Evolutionary conservation across 1,140 invertebrate species (phyloP), one percentile per base, ranked within the genome.

Genomic region (Cydia fagiglandana): DNA sequence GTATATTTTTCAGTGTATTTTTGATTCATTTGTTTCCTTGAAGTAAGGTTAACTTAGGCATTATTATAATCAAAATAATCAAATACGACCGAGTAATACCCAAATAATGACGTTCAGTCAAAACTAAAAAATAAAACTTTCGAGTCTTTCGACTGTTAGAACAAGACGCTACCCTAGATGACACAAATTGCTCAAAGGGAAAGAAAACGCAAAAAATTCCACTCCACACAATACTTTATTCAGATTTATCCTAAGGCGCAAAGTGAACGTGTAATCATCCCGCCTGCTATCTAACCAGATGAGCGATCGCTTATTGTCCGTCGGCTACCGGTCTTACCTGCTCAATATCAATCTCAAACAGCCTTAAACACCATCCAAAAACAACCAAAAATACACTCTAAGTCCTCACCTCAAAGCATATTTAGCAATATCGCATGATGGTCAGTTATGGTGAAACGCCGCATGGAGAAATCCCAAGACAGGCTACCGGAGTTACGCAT

Each of bases 241-340:
- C 85, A 84, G 84, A 86, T 86, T 77, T 87, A 84, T 86, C 88
- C 86, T 84, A 80, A 84, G 87, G 88, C 86, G 81, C 82, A 76
- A 75, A 78, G 80, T 73, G 80, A 82, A 79, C 82, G 70, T 74
- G 85, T 86, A 91, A 91, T 90, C 89, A 87, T 86, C 81, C 81
- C 83, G 81, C 86, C 80, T 73, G 79, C 76, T 88, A 90, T 90
- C 88, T 86, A 84, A 88, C 81, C 74, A 82, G 83, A 86, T 89
- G 87, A 90, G 86, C 84, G 89, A 92, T 92, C 84, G 85, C 84
- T 89, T 86, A 88, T 91, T 91, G 90, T 90, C 86, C 84, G 83
- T 80, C 75, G 77, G 87, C 89, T 92, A 92, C 90, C 80, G 86
- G 90, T 89, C 79, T 89, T 91, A 88, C 84, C 76, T 77, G 75